phyloP scores from a whole-genome alignment of 2,888 invertebrate species.

The Lepetodrilus schrolli region DNA sequence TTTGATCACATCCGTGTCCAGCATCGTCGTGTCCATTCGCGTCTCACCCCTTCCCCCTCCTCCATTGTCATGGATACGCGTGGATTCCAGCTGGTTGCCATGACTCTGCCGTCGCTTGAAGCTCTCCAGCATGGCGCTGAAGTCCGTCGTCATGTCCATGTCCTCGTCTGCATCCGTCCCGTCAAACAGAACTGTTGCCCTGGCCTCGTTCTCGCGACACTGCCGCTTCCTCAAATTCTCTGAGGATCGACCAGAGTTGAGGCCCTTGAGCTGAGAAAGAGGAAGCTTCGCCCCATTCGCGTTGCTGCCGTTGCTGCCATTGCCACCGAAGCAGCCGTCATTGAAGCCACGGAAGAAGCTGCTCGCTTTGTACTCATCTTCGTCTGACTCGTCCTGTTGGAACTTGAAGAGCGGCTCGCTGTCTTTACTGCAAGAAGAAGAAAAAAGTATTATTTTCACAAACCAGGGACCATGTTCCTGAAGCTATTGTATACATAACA shows the following conservation, averaged over 20 bases:
- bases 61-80: not conserved
- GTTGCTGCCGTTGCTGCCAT: conserved; percentile 9
- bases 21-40: conserved; percentile 26
- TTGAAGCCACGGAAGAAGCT: conserved; percentile 20
- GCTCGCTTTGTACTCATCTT: conserved; percentile 21
- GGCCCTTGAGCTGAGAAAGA: not conserved
- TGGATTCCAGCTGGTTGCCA: conserved; percentile 22
- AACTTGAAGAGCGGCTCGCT: not conserved
- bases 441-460: too few species aligned
- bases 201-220: not conserved
- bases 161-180: conserved; percentile 24
- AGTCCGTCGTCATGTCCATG: conserved; percentile 30
- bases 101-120: not conserved
- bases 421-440: not conserved
- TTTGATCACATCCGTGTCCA: not conserved
- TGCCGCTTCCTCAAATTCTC: not conserved
- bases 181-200: conserved; percentile 28
- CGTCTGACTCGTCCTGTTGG: not conserved
- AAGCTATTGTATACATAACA: too few species aligned
- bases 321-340: not conserved
- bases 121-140: not conserved
- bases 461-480: too few species aligned
- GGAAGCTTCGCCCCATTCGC: too few species aligned
- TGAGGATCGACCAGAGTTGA: not conserved
- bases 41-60: too few species aligned